Conservation (phyloP, 2,113 vertebrate species). For the Pomatostomus ruficeps region DNA sequence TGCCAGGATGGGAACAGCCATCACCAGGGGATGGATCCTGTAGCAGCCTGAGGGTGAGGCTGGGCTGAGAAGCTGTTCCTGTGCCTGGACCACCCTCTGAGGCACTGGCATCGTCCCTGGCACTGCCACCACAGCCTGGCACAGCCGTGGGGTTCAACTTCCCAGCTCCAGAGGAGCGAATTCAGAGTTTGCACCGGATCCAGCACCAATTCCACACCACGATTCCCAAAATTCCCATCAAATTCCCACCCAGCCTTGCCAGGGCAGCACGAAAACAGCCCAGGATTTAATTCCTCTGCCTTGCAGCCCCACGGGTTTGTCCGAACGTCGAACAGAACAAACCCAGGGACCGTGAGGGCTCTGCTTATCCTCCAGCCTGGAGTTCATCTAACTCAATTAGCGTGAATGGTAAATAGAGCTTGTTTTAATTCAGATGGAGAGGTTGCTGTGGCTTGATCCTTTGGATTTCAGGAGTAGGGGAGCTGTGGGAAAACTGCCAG, state of each 20-base stretch:
- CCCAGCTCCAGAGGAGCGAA: background rate
- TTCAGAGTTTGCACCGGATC: fast-evolving
- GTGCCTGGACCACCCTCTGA: background rate
- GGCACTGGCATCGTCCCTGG: fast-evolving
- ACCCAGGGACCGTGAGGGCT: background rate
- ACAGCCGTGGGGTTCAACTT: fast-evolving
- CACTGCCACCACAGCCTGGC: background rate
- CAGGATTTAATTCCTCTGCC: background rate
- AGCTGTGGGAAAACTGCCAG: background rate
- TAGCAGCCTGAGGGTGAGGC: background rate
- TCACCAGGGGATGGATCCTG: fast-evolving
- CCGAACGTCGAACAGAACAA: background rate
- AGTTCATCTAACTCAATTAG: slow-evolving; percentile 21
- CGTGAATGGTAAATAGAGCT: background rate
- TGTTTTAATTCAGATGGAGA: background rate
- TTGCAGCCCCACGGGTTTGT: background rate
- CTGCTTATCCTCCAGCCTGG: slow-evolving; percentile 6
- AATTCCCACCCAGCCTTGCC: background rate
- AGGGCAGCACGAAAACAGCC: background rate
- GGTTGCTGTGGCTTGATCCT: background rate
- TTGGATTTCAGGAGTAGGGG: background rate
- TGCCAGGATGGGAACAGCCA: background rate
- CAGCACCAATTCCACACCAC: background rate
- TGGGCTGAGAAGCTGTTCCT: background rate
- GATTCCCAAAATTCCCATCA: fast-evolving